Percentiles rank a stretch among this genome's conserved stretches.
phyloP scores from a whole-genome alignment of 2,113 vertebrate species.

The Rattus rattus region DNA sequence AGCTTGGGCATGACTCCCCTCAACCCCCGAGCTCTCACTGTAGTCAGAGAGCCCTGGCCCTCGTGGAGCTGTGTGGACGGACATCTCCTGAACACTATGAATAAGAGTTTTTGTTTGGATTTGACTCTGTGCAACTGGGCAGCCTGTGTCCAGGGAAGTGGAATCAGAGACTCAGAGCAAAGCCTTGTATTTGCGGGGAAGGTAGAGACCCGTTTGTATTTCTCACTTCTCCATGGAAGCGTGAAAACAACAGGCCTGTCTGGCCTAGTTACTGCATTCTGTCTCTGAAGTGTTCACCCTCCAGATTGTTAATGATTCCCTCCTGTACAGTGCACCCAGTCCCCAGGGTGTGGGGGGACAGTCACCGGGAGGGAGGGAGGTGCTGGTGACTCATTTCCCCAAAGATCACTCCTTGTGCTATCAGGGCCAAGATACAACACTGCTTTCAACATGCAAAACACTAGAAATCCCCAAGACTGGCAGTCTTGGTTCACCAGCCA shows the following conservation, averaged over 20 bases:
- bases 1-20: not conserved
- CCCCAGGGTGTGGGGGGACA: not conserved
- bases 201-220: not conserved
- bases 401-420: not conserved
- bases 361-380: not conserved
- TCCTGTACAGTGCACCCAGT: not conserved
- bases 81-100: not conserved
- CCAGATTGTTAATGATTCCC: not conserved
- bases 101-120: not conserved
- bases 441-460: not conserved
- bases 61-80: not conserved
- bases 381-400: not conserved
- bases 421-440: not conserved
- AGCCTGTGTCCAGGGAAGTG: not conserved
- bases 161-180: not conserved
- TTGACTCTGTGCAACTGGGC: not conserved
- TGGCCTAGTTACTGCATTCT: conserved; percentile 46
- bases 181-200: not conserved
- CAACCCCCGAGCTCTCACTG: too few species aligned
- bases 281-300: not conserved
- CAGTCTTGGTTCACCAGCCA: not conserved
- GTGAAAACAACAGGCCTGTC: not conserved
- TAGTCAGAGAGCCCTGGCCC: not conserved
- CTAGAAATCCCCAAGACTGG: not conserved
- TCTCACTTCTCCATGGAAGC: not conserved